Evolutionary conservation across 2,888 invertebrate species (phyloP).

Genomic region (Megamerina dolium): DNA sequence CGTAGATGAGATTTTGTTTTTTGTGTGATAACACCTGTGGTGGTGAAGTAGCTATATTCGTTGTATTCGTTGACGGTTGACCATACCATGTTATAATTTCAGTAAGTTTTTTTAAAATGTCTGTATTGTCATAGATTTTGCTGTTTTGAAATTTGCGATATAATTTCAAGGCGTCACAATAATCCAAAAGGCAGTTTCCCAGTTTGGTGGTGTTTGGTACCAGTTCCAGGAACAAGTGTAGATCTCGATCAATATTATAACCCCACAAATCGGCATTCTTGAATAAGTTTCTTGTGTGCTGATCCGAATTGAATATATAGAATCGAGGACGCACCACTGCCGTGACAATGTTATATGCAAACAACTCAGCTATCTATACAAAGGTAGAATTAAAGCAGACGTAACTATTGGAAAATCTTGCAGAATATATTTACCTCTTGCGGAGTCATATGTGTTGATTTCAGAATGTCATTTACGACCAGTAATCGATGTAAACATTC

Average conservation of each 20-base stretch:
- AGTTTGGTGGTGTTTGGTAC: conserved; percentile 53
- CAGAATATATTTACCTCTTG: conserved; percentile 49
- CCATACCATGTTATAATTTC: conserved; percentile 43
- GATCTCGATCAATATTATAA: conserved; percentile 50
- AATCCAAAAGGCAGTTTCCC: conserved; percentile 51
- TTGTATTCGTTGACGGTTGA: conserved; percentile 22
- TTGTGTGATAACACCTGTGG: conserved; percentile 46
- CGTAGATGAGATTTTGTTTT: conserved; percentile 53
- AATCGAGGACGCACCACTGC: conserved; percentile 50
- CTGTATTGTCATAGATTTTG: conserved; percentile 29
- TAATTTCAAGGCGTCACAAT: conserved; percentile 43
- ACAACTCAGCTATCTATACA: conserved; percentile 52
- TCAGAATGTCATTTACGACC: conserved; percentile 57
- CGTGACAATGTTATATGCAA: conserved; percentile 55
- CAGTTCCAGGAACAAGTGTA: conserved; percentile 52
- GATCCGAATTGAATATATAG: conserved; percentile 43
- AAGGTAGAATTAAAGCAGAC: neutral
- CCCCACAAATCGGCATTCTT: conserved; percentile 50
- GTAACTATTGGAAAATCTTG: too few relatives aligned
- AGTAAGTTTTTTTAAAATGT: conserved; percentile 37
- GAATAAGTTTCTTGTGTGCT: conserved; percentile 32
- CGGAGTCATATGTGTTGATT: conserved; percentile 53
- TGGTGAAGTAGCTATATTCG: conserved; percentile 14
- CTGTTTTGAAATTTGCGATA: conserved; percentile 45
- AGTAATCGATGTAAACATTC: conserved; percentile 55